These are phyloP conservation scores for Ophion obscuratus DNA, from an alignment of 2,888 invertebrate species.

Conservation along the genomic window DNA sequence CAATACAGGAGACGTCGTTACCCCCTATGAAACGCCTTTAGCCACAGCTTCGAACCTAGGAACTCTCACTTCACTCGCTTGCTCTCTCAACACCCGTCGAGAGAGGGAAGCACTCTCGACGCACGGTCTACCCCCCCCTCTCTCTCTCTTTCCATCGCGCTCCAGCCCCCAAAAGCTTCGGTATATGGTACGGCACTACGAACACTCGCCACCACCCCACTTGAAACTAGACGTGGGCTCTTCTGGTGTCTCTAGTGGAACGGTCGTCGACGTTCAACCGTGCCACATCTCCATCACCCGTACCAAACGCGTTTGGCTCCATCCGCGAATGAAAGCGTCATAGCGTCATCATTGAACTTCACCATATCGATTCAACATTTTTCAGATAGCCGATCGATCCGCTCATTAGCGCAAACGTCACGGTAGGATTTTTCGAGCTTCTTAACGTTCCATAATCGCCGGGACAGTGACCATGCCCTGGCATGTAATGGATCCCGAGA, in stretches of 20 bases:
- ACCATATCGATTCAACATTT: constrained; percentile 10
- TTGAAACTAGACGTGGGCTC: constrained; percentile 77
- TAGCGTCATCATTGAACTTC: constrained; percentile 42
- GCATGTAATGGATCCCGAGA: background rate
- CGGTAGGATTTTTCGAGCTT: background rate
- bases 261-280: constrained; percentile 44
- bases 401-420: background rate
- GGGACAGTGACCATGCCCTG: background rate
- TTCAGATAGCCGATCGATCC: constrained; percentile 8
- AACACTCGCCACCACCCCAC: constrained; percentile 69
- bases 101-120: constrained; percentile 46
- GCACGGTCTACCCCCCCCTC: constrained; percentile 6
- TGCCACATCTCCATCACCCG: constrained; percentile 64
- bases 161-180: constrained; percentile 51
- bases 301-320: constrained; percentile 36
- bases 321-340: constrained; percentile 37
- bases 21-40: constrained; percentile 36
- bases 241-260: constrained; percentile 77
- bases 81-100: constrained; percentile 45
- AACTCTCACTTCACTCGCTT: constrained; percentile 56
- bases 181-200: constrained; percentile 34
- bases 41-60: constrained; percentile 43
- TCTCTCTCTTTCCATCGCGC: background rate
- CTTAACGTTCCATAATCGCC: background rate
- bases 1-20: constrained; percentile 73